Percentiles rank a stretch among this genome's conserved stretches.
phyloP scores from a whole-genome alignment of 2,797 vertebrate species.

The Cirrhinus mrigala region DNA sequence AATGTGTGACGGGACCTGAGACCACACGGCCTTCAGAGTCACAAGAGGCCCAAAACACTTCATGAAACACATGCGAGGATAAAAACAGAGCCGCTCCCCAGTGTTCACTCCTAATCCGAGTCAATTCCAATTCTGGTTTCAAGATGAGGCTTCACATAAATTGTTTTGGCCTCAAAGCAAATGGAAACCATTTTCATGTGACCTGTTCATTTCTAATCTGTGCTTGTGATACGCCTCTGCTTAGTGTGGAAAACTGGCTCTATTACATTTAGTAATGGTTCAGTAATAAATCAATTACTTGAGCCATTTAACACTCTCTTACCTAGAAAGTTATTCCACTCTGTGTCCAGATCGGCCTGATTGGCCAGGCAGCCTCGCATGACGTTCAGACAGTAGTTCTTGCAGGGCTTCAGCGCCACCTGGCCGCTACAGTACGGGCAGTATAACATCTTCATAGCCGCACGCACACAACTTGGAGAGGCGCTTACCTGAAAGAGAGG shows the following conservation, averaged over 20 bases:
- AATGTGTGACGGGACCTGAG: conserved; percentile 29
- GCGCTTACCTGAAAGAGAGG: conserved; percentile 84
- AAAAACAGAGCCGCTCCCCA: conserved; percentile 24
- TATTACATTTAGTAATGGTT: neutral
- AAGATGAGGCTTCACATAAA: neutral
- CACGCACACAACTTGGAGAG: conserved; percentile 86
- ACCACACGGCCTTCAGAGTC: conserved; percentile 17
- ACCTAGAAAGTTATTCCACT: conserved; percentile 99
- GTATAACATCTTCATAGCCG: conserved; percentile 96
- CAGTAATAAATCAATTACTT: conserved; percentile 22
- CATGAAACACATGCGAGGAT: conserved; percentile 18
- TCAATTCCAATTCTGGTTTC: conserved; percentile 28
- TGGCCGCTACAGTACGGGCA: conserved; percentile 93
- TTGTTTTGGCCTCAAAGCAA: conserved; percentile 21
- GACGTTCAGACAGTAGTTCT: conserved; percentile 97
- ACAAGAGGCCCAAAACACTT: conserved; percentile 28
- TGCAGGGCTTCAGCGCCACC: conserved; percentile 92
- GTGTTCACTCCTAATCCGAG: conserved; percentile 19
- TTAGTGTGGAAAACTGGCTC: conserved; percentile 24
- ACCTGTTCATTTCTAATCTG: conserved; percentile 33
- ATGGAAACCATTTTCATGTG: conserved; percentile 31
- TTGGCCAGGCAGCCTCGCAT: conserved; percentile 96
- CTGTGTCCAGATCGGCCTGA: conserved; percentile 92
- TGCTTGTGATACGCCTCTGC: neutral
- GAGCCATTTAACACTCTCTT: conserved; percentile 64